Evolutionary conservation across 2,888 invertebrate genomes (phyloP), one percentile per base, ranked within the genome.

Genomic region (Eledona agricola): DNA sequence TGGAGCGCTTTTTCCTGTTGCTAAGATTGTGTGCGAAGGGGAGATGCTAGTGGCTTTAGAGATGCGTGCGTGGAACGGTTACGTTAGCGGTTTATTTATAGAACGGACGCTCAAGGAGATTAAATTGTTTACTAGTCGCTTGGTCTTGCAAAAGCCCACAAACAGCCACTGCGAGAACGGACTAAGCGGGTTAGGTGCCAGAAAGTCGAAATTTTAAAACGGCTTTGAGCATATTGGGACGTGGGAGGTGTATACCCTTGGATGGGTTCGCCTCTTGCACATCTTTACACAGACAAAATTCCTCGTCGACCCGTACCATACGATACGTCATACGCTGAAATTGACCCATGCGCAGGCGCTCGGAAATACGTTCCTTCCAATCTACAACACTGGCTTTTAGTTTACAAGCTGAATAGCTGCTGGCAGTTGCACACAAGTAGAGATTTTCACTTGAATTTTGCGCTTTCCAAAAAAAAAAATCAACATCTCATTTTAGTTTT

Each of bases 221-320:
- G 6, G 6, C 13, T 12, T 29, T 15, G 29, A 4, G 12, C 1
- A 11, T 2, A 19, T n/a, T 32, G 17, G 17, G 19, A n/a, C 29
- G 29, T 29, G 4, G 29, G 4, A 3, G 4, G 11, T 10, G 32
- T 15, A n/a, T 7, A 16, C 34, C 4, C 7, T n/a, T 15, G n/a
- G 10, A 5, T 7, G 17, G 28, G 28, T 37, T 37, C 4, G 37
- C 6, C 47, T 12, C 66, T 63, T 50, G 45, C 66, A 56, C 63
- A 69, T 61, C 68, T 69, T 63, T 65, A 65, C n/a, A n/a, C 37
- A 11, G 25, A 58, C 53, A 57, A 58, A 65, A 67, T 64, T 65
- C 65, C 65, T 63, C 54, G 56, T 58, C 58, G 53, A 43, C 51
- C 51, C 34, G 28, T 45, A 51, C 32, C 20, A 26, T 49, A 53